phyloP scores from a whole-genome alignment of 2,888 invertebrate species.

The Trissolcus brochymenae region DNA sequence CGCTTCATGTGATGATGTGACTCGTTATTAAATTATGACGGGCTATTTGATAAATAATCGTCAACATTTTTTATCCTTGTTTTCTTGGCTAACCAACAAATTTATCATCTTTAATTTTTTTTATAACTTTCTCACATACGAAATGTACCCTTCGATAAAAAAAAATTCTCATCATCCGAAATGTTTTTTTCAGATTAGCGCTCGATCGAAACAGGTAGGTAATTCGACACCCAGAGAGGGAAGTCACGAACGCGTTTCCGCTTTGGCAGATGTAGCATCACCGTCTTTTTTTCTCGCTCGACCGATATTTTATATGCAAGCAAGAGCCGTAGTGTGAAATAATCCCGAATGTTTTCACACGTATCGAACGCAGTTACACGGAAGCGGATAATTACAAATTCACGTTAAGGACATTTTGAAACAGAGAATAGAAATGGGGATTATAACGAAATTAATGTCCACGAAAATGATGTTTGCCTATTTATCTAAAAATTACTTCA shows the following conservation, averaged over 20 bases:
- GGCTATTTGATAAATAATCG: too few relatives aligned
- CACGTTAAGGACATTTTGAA: conserved; percentile 20
- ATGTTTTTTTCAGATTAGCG: conserved; percentile 19
- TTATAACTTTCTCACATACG: too few relatives aligned
- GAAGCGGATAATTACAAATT: conserved; percentile 35
- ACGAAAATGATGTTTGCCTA: conserved; percentile 64
- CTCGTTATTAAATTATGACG: conserved; percentile 18
- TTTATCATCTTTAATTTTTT: background rate
- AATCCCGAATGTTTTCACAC: conserved; percentile 39
- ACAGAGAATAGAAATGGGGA: conserved; percentile 16
- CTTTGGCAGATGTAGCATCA: conserved; percentile 73
- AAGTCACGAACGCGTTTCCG: conserved; percentile 70
- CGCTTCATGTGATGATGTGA: conserved; percentile 36
- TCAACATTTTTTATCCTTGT: too few relatives aligned
- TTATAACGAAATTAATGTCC: conserved; percentile 58
- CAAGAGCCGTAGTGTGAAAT: conserved; percentile 15
- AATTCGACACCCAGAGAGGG: conserved; percentile 61
- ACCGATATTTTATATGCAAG: conserved; percentile 11
- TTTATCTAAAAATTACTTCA: conserved; percentile 53
- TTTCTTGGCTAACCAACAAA: background rate
- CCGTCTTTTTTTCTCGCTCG: conserved; percentile 11
- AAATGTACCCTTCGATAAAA: too few relatives aligned
- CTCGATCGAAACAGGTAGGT: conserved; percentile 34
- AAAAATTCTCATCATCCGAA: background rate
- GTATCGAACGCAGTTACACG: conserved; percentile 24